Evolutionary conservation across 2,888 invertebrate genomes (phyloP).

Genomic region (Aphelenchoides bicaudatus): DNA sequence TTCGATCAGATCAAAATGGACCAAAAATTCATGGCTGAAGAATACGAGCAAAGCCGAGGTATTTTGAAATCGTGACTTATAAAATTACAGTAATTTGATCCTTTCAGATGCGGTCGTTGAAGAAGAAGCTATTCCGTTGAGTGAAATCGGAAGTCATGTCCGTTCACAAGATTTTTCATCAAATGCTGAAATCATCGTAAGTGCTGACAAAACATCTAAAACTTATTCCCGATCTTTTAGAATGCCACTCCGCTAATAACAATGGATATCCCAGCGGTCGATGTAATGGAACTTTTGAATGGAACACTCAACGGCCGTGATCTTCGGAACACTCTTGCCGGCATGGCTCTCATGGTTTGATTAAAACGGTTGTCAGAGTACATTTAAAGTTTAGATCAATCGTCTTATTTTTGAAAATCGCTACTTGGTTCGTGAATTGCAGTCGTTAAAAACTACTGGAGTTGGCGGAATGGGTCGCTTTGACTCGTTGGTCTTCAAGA

Average conservation of each 20-base stretch:
- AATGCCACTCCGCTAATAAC: constrained; percentile 23
- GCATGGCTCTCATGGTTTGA: constrained; percentile 20
- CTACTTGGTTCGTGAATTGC: constrained; percentile 28
- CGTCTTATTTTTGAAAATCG: constrained; percentile 31
- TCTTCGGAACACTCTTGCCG: constrained; percentile 9
- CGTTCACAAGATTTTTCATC: constrained; percentile 17
- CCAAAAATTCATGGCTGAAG: no score
- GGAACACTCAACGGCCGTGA: constrained; percentile 2
- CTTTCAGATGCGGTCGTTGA: constrained; percentile 23
- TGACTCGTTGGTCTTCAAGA: constrained; percentile 29
- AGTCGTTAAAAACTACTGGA: constrained; percentile 21
- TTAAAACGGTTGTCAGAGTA: background rate
- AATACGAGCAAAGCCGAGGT: no score
- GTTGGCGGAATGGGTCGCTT: constrained; percentile 16
- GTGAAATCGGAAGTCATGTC: constrained; percentile 28
- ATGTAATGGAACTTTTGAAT: constrained; percentile 16
- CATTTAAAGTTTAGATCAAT: constrained; percentile 19
- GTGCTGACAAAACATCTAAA: background rate
- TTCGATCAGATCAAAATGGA: no score
- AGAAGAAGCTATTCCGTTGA: constrained; percentile 25
- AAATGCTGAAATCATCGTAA: constrained; percentile 23
- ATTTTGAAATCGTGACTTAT: no score
- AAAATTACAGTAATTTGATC: no score
- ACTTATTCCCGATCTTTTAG: constrained; percentile 18
- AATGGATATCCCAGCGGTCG: constrained; percentile 23